Base-by-base conservation (phyloP, 2,888 invertebrate species). In the Hirudinaria manillensis region DNA sequence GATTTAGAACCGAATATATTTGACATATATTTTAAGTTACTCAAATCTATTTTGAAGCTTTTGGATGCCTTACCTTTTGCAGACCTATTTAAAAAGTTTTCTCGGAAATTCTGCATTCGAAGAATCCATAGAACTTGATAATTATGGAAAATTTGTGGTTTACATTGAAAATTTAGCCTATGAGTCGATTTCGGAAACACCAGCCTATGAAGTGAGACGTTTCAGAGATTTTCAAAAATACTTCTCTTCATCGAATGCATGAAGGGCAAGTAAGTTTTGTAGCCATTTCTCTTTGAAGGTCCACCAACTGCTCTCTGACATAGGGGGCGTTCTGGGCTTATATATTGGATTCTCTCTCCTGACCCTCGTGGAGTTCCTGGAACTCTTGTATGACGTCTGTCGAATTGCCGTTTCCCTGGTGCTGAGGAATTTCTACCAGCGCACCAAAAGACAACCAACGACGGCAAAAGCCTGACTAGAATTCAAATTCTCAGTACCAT, bases 321-420 rank as follows among this genome's bases (percentile, higher is more conserved):
- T 70, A 24, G 71, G 71, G n/a, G 71, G 71, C 1, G 36, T 70
- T 29, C 7, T 70, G 71, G 71, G 71, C 32, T 51, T 70, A 51
- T 70, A 70, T 51, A 36, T 70, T 45, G 71, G 71, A 27, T 70
- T 70, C 71, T 70, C 71, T 36, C 27, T 70, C 6, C 71, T 70
- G 45, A 70, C 71, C 24, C 32, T 70, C 21, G 38, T 70, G n/a
- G 71, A 70, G 29, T 70, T 70, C 16, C 32, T 70, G 2, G 71
- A 70, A 36, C 71, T 70, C 51, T 13, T 51, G 27, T 38, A 27
- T 16, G 71, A 70, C 51, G 13, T 70, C 21, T 27, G 61, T 29
- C 24, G 61, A 16, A n/a, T 29, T 16, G 24, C 24, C 6, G n/a
- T 61, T 6, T 4, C 3, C 61, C 10, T 27, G 29, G 61, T 10